These are phyloP conservation scores for Drosophila lutescens DNA, from an alignment of 2,888 invertebrate species.

Conservation along the genomic window DNA sequence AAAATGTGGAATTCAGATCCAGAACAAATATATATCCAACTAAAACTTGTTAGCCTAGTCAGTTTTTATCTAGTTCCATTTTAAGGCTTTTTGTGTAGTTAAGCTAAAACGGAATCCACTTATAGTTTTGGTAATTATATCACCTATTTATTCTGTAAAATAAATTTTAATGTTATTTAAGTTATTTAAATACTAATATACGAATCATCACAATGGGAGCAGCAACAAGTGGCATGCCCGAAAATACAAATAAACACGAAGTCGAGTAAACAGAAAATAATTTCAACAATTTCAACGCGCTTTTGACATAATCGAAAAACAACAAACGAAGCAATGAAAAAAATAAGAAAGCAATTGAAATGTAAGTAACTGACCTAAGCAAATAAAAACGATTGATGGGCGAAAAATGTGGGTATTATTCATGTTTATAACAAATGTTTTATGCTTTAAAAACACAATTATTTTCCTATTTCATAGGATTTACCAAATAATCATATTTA, in stretches of 20 bases:
- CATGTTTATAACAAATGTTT: too few relatives aligned
- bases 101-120: background rate
- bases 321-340: background rate
- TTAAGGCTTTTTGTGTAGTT: background rate
- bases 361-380: slow-evolving; percentile 18
- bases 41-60: slow-evolving; percentile 1
- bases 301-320: slow-evolving; percentile 10
- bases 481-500: background rate
- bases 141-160: too few relatives aligned
- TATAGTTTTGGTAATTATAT: too few relatives aligned
- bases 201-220: background rate
- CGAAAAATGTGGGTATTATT: background rate
- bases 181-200: too few relatives aligned
- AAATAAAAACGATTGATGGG: background rate
- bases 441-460: background rate
- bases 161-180: too few relatives aligned
- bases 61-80: slow-evolving; percentile 8
- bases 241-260: slow-evolving; percentile 8
- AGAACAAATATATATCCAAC: background rate
- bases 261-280: slow-evolving; percentile 1
- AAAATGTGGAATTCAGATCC: background rate
- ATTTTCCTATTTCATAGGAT: background rate
- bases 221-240: slow-evolving; percentile 1
- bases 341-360: background rate
- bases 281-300: slow-evolving; percentile 9